Base-by-base conservation (phyloP, 2,113 vertebrate species). In the Eulemur rufifrons region DNA sequence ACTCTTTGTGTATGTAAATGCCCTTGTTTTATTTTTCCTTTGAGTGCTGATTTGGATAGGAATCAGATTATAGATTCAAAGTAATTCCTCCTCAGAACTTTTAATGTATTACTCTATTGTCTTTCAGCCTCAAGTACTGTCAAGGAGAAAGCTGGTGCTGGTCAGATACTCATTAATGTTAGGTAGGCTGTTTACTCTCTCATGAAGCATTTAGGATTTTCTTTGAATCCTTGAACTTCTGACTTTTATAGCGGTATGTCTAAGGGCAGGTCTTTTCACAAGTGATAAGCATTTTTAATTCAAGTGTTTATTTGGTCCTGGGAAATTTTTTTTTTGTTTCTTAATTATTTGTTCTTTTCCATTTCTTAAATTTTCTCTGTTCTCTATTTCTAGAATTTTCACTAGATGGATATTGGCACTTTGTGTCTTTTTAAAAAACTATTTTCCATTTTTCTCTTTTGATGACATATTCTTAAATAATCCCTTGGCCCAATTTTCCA, bases 311-410 rank as follows among this genome's bases (percentile, higher is more conserved):
- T 89, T 85, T 34, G 80, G 61, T 12, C 8, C 15, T 78, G 21
- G 42, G 39, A 52, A 56, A 3, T 15, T 71, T 71, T 80, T 32
- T 90, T 86, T 74, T 89, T 59, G 80, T 77, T 90, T 80, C 61
- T 59, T 89, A 3, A 42, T 84, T 83, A 56, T 32, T 92, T 88
- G 54, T 66, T 91, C 6, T 71, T 81, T 45, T 76, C 25, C 14
- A 20, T 52, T 78, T 64, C 47, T 54, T 91, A 73, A 87, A 6
- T 74, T 85, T 71, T 84, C 18, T 93, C 47, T 95, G 32, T 77
- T 93, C 29, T 37, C 64, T 64, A 39, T 47, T 50, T 96, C 52
- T 93, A 82, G 66, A 74, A 34, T 63, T 92, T 96, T 89, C 32
- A 32, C 50, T 71, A 94, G 56, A 45, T 82, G 18, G 23, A 56